These are phyloP conservation scores for Tetheella fluctuosa DNA, from an alignment of 2,888 invertebrate genomes.

Conservation along the genomic window DNA sequence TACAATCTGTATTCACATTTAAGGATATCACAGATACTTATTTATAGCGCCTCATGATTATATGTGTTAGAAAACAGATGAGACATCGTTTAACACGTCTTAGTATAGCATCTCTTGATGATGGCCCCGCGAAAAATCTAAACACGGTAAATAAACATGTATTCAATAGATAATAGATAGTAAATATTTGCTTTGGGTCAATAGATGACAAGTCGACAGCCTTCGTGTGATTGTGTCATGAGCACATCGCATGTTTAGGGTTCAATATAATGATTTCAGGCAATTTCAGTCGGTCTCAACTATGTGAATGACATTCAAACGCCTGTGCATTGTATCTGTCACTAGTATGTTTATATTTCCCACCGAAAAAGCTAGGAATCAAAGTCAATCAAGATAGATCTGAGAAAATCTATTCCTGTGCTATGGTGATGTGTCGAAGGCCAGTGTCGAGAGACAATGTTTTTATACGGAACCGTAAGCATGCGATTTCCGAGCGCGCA, in stretches of 20 bases:
- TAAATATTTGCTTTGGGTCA: slow-evolving; percentile 21
- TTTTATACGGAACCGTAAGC: not conserved
- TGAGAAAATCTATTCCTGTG: slow-evolving; percentile 11
- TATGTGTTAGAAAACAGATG: not conserved
- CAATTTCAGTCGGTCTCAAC: not conserved
- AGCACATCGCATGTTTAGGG: slow-evolving; percentile 16
- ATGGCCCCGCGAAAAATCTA: slow-evolving; percentile 1
- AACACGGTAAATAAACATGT: slow-evolving; percentile 11
- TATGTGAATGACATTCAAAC: not conserved
- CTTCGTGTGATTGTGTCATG: slow-evolving; percentile 26
- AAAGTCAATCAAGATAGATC: slow-evolving; percentile 20
- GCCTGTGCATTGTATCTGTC: not conserved
- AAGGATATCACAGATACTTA: no score
- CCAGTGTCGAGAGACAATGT: not conserved
- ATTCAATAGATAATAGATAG: slow-evolving; percentile 20
- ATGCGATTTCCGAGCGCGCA: not conserved
- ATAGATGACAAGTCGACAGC: slow-evolving; percentile 22
- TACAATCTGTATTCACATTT: no score
- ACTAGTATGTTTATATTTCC: not conserved
- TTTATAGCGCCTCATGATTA: not conserved
- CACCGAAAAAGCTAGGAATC: slow-evolving; percentile 11
- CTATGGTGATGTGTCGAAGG: not conserved
- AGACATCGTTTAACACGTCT: slow-evolving; percentile 2
- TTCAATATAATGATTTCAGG: not conserved
- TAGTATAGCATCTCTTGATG: not conserved